These are phyloP conservation scores for Entomobrya proxima DNA, from an alignment of 2,888 invertebrate genomes.

Conservation along the genomic window DNA sequence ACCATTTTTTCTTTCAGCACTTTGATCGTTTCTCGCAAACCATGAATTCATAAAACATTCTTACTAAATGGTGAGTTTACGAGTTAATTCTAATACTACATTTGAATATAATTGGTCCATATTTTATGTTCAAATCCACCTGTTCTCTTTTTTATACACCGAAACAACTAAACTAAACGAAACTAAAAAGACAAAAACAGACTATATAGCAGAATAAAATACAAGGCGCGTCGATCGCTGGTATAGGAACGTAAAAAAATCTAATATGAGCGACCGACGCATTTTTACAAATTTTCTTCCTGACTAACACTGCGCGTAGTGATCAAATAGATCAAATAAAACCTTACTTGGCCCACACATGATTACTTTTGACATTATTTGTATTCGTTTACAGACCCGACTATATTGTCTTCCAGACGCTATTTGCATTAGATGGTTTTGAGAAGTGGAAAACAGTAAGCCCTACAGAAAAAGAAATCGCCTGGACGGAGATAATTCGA, in stretches of 20 bases:
- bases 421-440: conserved; percentile 3
- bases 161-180: too few species aligned
- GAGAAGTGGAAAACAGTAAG: background rate
- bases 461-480: background rate
- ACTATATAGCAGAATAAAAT: conserved; percentile 16
- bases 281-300: background rate
- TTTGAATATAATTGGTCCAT: background rate
- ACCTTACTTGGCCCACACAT: background rate
- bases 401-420: background rate
- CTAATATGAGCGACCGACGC: background rate
- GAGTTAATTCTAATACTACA: background rate
- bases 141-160: background rate
- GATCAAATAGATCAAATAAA: background rate
- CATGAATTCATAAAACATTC: too few species aligned
- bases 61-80: too few species aligned
- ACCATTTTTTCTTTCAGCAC: too few species aligned
- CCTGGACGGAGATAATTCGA: conserved; percentile 1
- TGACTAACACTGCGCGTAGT: background rate
- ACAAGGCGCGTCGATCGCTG: background rate
- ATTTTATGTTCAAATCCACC: background rate
- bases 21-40: too few species aligned
- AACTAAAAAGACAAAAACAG: conserved; percentile 13
- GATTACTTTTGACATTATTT: too few species aligned
- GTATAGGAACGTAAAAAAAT: background rate
- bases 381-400: too few species aligned